Evolutionary conservation across 1,140 invertebrate species (phyloP), one percentile per base, ranked within the genome.

Genomic region (Caenorhabditis brenneri): DNA sequence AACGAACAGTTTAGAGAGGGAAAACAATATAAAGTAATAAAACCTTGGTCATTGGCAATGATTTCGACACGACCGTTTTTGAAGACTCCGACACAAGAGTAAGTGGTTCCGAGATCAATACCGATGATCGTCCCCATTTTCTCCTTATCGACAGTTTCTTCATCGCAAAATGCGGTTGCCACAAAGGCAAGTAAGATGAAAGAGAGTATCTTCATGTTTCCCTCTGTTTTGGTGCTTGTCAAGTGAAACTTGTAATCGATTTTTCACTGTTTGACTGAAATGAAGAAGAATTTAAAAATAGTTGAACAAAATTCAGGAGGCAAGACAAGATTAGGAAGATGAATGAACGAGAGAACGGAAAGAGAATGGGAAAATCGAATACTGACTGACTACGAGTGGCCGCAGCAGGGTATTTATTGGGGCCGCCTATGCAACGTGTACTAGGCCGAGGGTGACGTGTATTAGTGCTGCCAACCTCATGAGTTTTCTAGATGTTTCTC

Each of bases 71-170:
- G 94, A 31, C 95, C 95, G 89, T 96, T 92, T 86, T 92, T 92
- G 88, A 92, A 93, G 15, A 93, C 91, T 33, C 91, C 92, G 46
- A 93, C 92, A 86, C 89, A 99, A 86, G 97, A 99, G 91, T 99
- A 99, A 69, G 97, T 99, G 83, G 97, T 99, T 91, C 97, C 97
- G 90, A 99, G 93, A 94, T 99, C 97, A 92, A 99, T 99, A 91
- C 97, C 96, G 49, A 90, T 90, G 60, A 90, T 90, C 0, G 89
- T 90, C 79, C 89, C 89, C 79, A 88, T 86, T 53, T 90, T 87
- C 27, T 90, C 89, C 69, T 90, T 88, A 33, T 87, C 81, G 31
- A 87, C 80, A 29, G 27, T 16, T 48, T 86, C 85, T 80, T 85
- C 87, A n/a, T 74, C 65, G 27, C 65, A 74, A 36, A 33, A 74